These are phyloP conservation scores for Lineus longissimus DNA, from an alignment of 1,140 invertebrate species.

Conservation along the genomic window DNA sequence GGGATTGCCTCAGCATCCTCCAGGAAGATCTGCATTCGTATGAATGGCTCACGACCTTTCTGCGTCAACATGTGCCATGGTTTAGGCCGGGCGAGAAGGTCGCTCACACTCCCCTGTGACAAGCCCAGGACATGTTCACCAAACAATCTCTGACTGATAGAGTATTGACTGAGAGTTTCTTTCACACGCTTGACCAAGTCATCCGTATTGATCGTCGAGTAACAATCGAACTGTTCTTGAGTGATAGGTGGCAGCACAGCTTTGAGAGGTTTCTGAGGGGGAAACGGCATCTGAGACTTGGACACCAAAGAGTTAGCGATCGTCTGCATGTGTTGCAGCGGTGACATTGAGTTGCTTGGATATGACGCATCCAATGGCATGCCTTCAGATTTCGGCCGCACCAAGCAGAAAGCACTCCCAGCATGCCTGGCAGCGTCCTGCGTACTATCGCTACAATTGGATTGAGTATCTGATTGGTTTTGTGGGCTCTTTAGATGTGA, in stretches of 20 bases:
- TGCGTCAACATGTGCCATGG: slow-evolving; percentile 99
- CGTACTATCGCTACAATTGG: neutral
- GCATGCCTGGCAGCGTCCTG: slow-evolving; percentile 64
- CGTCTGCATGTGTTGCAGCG: slow-evolving; percentile 93
- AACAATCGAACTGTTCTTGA: slow-evolving; percentile 97
- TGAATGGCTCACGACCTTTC: slow-evolving; percentile 96
- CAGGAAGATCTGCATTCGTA: slow-evolving; percentile 95
- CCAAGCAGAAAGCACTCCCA: slow-evolving; percentile 78
- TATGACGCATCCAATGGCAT: slow-evolving; percentile 66
- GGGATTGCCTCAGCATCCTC: slow-evolving; percentile 95
- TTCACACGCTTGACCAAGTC: slow-evolving; percentile 95
- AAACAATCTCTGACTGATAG: slow-evolving; percentile 96
- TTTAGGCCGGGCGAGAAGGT: slow-evolving; percentile 95
- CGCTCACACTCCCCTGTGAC: slow-evolving; percentile 83
- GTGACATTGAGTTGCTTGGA: slow-evolving; percentile 59
- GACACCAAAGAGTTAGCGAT: slow-evolving; percentile 95
- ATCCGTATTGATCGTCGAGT: slow-evolving; percentile 97
- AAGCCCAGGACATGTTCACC: slow-evolving; percentile 95
- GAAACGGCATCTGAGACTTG: slow-evolving; percentile 43
- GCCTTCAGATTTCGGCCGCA: slow-evolving; percentile 67
- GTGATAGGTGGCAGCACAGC: slow-evolving; percentile 96
- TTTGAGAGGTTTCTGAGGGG: slow-evolving; percentile 82
- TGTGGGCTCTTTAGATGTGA: neutral
- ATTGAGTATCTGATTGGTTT: neutral
- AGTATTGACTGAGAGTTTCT: slow-evolving; percentile 95